Percentiles rank a stretch among this genome's conserved stretches.
Evolutionary conservation across 2,888 invertebrate genomes (phyloP).

Genomic region (Melinaea marsaeus): DNA sequence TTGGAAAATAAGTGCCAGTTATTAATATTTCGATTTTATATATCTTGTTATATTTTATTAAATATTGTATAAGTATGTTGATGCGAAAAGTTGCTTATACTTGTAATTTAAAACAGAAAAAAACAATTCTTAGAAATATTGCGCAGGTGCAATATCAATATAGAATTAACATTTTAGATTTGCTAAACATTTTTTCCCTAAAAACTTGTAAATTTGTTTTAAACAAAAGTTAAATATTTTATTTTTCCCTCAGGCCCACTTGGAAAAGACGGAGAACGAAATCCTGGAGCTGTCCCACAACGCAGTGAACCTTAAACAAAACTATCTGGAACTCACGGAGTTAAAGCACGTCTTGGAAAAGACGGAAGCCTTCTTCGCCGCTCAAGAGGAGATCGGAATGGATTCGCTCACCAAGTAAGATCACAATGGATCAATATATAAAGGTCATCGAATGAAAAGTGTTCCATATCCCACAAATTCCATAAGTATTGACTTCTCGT

Average conservation of each 20-base stretch:
- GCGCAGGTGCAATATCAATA: no score
- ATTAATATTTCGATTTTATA: no score
- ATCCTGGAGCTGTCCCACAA: constrained; percentile 95
- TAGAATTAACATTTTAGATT: no score
- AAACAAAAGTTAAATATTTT: no score
- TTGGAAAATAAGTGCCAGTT: background rate
- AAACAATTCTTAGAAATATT: background rate
- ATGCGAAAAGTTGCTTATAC: background rate
- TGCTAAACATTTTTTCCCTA: no score
- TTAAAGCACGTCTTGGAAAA: constrained; percentile 93
- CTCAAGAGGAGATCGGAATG: constrained; percentile 85
- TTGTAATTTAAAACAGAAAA: background rate
- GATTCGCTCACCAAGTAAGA: constrained; percentile 79
- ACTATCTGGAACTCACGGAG: constrained; percentile 94
- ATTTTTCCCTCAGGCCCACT: constrained; percentile 81
- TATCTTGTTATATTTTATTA: no score
- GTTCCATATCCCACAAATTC: no score
- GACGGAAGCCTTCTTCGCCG: constrained; percentile 93
- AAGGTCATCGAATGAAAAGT: background rate
- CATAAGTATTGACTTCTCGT: no score
- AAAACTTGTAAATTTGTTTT: no score
- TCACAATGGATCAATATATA: background rate
- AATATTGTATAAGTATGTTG: background rate
- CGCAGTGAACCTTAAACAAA: constrained; percentile 93
- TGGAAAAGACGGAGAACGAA: constrained; percentile 97